Evolutionary conservation across 2,113 vertebrate genomes (phyloP).

Genomic region (Pelecanoides urinatrix): DNA sequence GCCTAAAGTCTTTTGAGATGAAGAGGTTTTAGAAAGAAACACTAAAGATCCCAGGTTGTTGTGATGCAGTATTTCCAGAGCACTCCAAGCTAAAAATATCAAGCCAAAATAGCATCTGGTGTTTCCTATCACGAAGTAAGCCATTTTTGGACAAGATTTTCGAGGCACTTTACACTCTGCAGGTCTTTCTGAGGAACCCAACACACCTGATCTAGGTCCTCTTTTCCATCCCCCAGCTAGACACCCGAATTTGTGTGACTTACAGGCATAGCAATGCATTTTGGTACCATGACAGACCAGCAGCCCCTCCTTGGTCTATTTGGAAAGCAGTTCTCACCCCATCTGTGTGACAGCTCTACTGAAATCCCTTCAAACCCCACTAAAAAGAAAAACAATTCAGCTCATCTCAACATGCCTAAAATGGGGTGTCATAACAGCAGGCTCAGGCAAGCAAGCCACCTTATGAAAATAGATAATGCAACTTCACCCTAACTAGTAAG

Average conservation of each 20-base stretch:
- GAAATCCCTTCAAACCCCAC: neutral
- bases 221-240: neutral
- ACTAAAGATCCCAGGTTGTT: neutral
- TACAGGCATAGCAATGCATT: neutral
- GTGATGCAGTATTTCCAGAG: neutral
- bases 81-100: neutral
- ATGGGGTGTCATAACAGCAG: neutral
- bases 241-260: neutral
- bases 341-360: neutral
- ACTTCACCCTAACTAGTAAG: neutral
- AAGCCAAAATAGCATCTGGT: neutral
- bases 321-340: neutral
- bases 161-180: neutral
- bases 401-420: neutral
- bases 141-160: accelerated
- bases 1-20: neutral
- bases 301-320: neutral
- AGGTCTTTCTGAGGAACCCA: neutral
- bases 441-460: neutral
- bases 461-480: neutral
- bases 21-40: neutral
- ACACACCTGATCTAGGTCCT: neutral
- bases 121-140: neutral
- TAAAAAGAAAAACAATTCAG: neutral
- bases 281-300: neutral